Evolutionary conservation across 2,113 vertebrate species (phyloP), one percentile per base, ranked within the genome.

Genomic region (Proterorhinus semilunaris): DNA sequence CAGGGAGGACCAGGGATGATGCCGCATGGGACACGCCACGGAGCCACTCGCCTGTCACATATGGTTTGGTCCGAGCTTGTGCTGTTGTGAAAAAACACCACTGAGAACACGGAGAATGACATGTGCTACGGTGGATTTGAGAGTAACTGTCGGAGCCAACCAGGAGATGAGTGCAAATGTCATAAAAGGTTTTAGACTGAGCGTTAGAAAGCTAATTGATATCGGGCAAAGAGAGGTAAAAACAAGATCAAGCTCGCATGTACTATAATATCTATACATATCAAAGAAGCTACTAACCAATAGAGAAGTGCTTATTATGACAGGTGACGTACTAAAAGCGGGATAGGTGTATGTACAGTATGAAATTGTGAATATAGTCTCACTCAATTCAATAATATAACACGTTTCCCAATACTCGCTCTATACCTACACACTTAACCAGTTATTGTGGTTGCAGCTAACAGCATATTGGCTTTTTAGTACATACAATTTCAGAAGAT

Each of bases 1-100:
- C 85, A 92, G 98, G 74, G 96, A 98, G 78, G 98, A 98, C 6
- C 94, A 98, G 81, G 94, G 95, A 83, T 99, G 91, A 91, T 43
- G 52, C 5, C n/a, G 0, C 10, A 11, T 2, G 21, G 16, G 62
- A 51, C 15, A 55, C 59, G 46, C 8, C 71, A 50, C n/a, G 21
- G 78, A 69, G 81, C 79, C 82, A 61, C 76, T 86, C 81, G 68
- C 49, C 74, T 80, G 74, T 82, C 72, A 68, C 72, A 63, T 68
- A 75, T 81, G 83, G n/a, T 85, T 88, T 84, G 65, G 63, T 81
- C 76, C 86, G 74, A 77, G 21, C 46, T 84, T 52, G 67, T 82
- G 77, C 50, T 52, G 76, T 47, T 69, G 2, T 17, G 55, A 27
- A 57, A 1, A 17, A 27, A 10, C 17, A 58, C 46, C 65, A 63